Evolutionary conservation across 2,888 invertebrate species (phyloP), one percentile per base, ranked within the genome.

Genomic region (Drosophila mulleri): DNA sequence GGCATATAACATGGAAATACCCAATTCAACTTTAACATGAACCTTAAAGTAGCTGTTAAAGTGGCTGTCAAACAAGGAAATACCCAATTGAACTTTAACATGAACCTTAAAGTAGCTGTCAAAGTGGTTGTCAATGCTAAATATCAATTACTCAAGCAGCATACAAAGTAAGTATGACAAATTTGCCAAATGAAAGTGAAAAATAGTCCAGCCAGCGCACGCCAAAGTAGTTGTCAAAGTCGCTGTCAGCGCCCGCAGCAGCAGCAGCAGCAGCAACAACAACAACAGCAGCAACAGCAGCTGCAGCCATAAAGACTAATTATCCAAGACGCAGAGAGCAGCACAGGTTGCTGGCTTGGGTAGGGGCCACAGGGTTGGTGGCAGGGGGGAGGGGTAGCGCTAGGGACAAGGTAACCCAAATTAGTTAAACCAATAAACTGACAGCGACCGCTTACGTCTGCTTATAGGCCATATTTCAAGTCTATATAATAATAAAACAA

Each of bases 371-470:
- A 8, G 2, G 29, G n/a, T n/a, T n/a, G n/a, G n/a, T n/a, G 3
- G 20, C 37, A 20, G 37, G 11, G 26, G 39, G 44, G 20, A 54
- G 57, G 71, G n/a, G 37, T 7, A n/a, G 26, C 5, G n/a, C 1
- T 8, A 29, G 29, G 41, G 14, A 41, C 26, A 57, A 62, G 65
- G 52, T 66, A 71, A 54, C 54, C 69, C 86, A 88, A 87, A 88
- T 87, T 87, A 87, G 87, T 87, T 84, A 88, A 88, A 81, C 87
- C 89, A 87, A 87, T 88, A 87, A 88, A 88, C 88, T 84, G 88
- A 86, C 83, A 86, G 80, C 74, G 74, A 35, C 54, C 78, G 74
- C 74, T 78, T 74, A 73, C 44, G 67, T 62, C 54, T 67, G 66
- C 39, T 59, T 54, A 64, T 57, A 60, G 61, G 76, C 79, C 82